Evolutionary conservation across 2,888 invertebrate genomes (phyloP).

Genomic region (Eristalis intricaria): DNA sequence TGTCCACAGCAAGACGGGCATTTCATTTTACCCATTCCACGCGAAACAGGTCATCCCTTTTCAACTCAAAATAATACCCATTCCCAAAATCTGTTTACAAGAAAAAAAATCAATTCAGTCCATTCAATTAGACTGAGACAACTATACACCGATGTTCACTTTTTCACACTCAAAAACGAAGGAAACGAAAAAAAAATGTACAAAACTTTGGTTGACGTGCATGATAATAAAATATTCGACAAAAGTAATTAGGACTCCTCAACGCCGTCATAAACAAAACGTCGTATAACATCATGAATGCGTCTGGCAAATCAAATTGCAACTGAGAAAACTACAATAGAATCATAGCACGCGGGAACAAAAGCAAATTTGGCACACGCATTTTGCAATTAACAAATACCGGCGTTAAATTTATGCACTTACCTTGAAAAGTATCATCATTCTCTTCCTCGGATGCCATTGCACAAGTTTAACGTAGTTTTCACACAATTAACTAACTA

Average conservation of each 20-base stretch:
- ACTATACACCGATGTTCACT: background rate
- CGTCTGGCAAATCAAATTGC: constrained; percentile 13
- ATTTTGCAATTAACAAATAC: constrained; percentile 54
- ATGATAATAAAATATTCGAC: background rate
- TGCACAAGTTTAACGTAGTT: constrained; percentile 62
- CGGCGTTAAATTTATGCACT: constrained; percentile 79
- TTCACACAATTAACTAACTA: constrained; percentile 49
- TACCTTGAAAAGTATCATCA: constrained; percentile 93
- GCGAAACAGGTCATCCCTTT: background rate
- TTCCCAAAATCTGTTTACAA: constrained; percentile 25
- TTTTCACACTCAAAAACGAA: constrained; percentile 9
- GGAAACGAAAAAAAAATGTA: constrained; percentile 9
- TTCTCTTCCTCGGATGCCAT: constrained; percentile 95
- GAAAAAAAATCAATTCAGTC: constrained; percentile 5
- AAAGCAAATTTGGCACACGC: constrained; percentile 67
- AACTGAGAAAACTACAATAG: background rate
- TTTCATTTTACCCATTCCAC: background rate
- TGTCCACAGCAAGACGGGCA: constrained; percentile 1
- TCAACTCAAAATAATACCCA: background rate
- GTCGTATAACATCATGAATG: background rate
- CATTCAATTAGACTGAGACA: constrained; percentile 31
- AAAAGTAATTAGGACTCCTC: background rate
- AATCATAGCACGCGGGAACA: constrained; percentile 65
- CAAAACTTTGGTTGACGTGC: background rate
- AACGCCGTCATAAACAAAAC: background rate